Evolutionary conservation across 2,888 invertebrate genomes (phyloP), one percentile per base, ranked within the genome.

Genomic region (Dynastes tityus): DNA sequence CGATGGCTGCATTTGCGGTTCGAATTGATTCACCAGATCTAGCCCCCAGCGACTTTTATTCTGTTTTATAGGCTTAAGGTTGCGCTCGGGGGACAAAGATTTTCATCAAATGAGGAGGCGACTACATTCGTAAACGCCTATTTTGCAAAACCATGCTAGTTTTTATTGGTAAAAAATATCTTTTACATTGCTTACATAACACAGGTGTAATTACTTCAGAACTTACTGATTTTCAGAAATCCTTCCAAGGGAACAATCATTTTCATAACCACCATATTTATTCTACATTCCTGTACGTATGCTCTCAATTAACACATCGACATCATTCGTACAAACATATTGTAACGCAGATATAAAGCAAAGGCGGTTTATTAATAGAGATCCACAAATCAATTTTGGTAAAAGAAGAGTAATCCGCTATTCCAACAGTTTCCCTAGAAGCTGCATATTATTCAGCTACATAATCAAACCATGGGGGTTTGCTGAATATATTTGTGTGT

Each of bases 251-350:
- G 98, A 98, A 90, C 98, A 98, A 89, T 99, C 99, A 86, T 99
- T 99, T 89, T 99, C 98, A 87, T 98, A 99, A 13, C 99, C 99
- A 1, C 99, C 99, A 9, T 92, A 91, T 80, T 92, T 90, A 89
- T 99, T 98, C 89, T 98, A 98, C 98, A 99, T 98, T 81, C 99
- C 99, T 0, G 98, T 98, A 88, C 98, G 98, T 80, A 98, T 96
- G 84, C 95, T 94, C 37, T 98, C 98, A 2, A 97, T 91, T 0
- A 97, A 95, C 1, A 97, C 96, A 87, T 99, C 97, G 8, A 99
- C 96, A 88, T 99, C 95, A 87, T 98, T 98, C 1, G 98, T 98
- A 87, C 99, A 99, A 40, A 99, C 89, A 88, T 95, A 96, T 88
- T 99, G 98, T 16, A 99, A 90, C 70, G 95, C 92, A 77, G 96